Base-by-base conservation (phyloP, 2,888 invertebrate species). In the Melipona bicolor region DNA sequence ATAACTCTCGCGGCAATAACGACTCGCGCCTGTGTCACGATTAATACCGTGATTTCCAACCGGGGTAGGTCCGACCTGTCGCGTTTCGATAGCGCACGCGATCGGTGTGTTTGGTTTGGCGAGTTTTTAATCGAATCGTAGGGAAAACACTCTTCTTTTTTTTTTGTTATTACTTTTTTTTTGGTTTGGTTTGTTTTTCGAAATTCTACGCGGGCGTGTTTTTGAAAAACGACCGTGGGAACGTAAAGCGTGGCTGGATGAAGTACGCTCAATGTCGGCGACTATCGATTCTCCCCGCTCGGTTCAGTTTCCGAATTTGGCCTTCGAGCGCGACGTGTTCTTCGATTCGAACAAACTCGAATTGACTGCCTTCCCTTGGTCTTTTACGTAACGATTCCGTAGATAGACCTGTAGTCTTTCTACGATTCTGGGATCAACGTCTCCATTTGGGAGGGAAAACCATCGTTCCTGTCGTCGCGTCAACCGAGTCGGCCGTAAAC, bases 1-100 rank as follows among this genome's bases (percentile, higher is more conserved):
- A 78, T 84, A 86, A 87, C 83, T 86, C 79, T 61, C 69, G 79
- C 50, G 76, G 81, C 79, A 62, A 82, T 87, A 74, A 87, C 86
- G 74, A 64, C 64, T 78, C 77, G 70, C 82, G 70, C 82, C 70
- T 79, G 76, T 54, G 72, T 71, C 50, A 59, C 83, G 75, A 84
- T 83, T 84, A 84, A 83, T 75, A 68, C 71, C 75, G 43, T 61
- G 75, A 72, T 75, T 84, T 75, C 52, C 75, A 27, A 21, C 81
- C 13, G 21, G 62, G 24, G 1, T 36, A 36, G 36, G 64, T 76
- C 76, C 81, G n/a, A 67, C 61, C 69, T 49, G 13, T 9, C 68
- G 24, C 49, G 36, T n/a, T n/a, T 36, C 52, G 61, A 62, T 68
- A n/a, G 76, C 56, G 36, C 36, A 52, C 54, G 49, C 24, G n/a